Base-by-base conservation (phyloP, 2,113 vertebrate species). In the Sigmodon hispidus region DNA sequence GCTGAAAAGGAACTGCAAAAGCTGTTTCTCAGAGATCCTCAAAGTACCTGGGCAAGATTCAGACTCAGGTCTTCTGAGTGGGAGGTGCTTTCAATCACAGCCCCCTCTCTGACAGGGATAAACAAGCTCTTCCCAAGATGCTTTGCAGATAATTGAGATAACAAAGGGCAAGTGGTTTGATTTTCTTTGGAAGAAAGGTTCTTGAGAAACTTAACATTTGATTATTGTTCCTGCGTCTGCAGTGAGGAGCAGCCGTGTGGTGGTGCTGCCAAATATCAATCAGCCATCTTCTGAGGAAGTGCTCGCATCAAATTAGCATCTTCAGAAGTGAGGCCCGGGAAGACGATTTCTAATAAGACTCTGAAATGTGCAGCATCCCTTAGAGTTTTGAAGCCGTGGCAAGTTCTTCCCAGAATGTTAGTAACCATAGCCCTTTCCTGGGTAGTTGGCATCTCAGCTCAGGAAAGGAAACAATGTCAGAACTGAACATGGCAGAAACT, bases 141-240 rank as follows among this genome's bases (percentile, higher is more conserved):
- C 81, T 95, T 88, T 92, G 92, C 83, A 95, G 94, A 67, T 97
- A 65, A 94, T 97, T 97, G 93, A 98, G 96, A 97, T 96, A 98
- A 98, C 97, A 97, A 97, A 98, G 97, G 97, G 96, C 97, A 97
- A 97, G 97, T 97, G 97, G 96, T 84, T 97, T 97, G 95, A 97
- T 97, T 97, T 98, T 97, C 95, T 97, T 96, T 69, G 97, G 97
- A 95, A 97, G 95, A 91, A 97, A 96, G 96, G 96, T 97, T 97
- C 97, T 98, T 94, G 93, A 97, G 96, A 97, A 96, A 97, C 97
- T 97, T 98, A 96, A 97, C 97, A 98, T 97, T 98, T 98, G 96
- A 97, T 97, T 97, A 97, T 97, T 97, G 96, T 98, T 97, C 93
- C 97, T 96, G 94, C 55, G 1, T 90, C 77, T 95, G 83, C 93